phyloP scores from a whole-genome alignment of 2,113 vertebrate species.

The Tupaia chinensis region DNA sequence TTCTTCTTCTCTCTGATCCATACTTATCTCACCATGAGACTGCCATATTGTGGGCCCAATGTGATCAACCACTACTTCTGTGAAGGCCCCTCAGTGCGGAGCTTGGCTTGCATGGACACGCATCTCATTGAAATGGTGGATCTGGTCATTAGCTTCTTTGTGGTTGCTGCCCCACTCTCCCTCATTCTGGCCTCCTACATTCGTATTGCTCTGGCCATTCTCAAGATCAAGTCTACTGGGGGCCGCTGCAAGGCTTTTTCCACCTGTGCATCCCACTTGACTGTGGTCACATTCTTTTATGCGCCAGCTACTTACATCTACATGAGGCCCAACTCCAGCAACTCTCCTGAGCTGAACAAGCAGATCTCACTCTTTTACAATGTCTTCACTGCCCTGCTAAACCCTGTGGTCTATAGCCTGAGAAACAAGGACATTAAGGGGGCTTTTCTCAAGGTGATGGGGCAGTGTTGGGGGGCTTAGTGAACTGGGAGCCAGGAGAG shows the following conservation, averaged over 20 bases:
- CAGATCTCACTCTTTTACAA: constrained; percentile 67
- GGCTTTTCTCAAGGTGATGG: constrained; percentile 58
- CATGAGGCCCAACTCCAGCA: constrained; percentile 62
- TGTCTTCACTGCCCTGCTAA: constrained; percentile 64
- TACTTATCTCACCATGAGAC: constrained; percentile 58
- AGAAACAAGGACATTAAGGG: constrained; percentile 68
- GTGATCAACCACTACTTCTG: constrained; percentile 70
- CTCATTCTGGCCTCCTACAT: constrained; percentile 70
- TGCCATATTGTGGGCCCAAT: constrained; percentile 73
- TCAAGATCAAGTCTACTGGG: constrained; percentile 57
- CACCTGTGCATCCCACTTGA: constrained; percentile 72
- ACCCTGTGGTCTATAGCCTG: constrained; percentile 73
- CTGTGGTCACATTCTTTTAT: constrained; percentile 67
- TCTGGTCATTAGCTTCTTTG: constrained; percentile 22
- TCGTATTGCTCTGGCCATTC: background rate
- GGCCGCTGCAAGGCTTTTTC: constrained; percentile 59
- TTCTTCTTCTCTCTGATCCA: constrained; percentile 61
- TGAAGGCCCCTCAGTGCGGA: constrained; percentile 62
- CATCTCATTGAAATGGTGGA: constrained; percentile 43
- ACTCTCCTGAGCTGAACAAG: constrained; percentile 59
- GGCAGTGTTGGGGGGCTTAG: background rate
- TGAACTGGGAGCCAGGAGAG: background rate
- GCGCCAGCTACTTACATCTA: constrained; percentile 64
- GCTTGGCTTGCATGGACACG: constrained; percentile 70
- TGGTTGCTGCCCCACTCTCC: background rate